Percentiles rank a stretch among this genome's conserved stretches.
These are phyloP conservation scores for Pipistrellus pipistrellus DNA, from an alignment of 2,797 vertebrate genomes.

Conservation along the genomic window DNA sequence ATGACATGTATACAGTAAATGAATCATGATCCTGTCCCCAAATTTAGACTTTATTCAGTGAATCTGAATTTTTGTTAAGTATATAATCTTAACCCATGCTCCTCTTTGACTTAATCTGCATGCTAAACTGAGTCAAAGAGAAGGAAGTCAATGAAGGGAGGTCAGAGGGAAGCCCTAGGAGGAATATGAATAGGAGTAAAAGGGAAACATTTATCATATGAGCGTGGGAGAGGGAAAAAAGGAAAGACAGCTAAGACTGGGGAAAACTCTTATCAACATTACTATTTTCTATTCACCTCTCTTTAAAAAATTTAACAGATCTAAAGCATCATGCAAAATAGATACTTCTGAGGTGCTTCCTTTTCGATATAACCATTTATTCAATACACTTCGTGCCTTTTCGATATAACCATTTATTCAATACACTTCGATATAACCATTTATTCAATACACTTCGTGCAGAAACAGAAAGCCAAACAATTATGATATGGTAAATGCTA, in stretches of 20 bases:
- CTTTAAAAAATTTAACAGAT: conserved; percentile 17
- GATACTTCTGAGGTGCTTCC: background rate
- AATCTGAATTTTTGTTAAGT: conserved; percentile 59
- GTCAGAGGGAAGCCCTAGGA: background rate
- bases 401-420: conserved; percentile 20
- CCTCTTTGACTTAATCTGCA: background rate
- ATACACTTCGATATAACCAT: background rate
- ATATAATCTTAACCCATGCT: conserved; percentile 16
- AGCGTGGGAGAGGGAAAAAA: background rate
- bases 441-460: background rate
- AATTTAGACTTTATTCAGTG: conserved; percentile 44
- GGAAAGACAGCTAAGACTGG: background rate
- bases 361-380: conserved; percentile 35
- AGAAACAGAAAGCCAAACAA: background rate
- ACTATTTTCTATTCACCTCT: background rate
- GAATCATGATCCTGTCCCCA: background rate
- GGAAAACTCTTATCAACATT: background rate
- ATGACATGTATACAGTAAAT: conserved; percentile 34
- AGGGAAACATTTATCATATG: background rate
- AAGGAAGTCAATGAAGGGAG: background rate
- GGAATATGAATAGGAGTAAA: background rate
- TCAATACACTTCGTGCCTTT: conserved; percentile 2
- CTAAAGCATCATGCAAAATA: conserved; percentile 2
- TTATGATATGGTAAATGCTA: background rate
- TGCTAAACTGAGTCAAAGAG: background rate